Base-by-base conservation (phyloP, 2,888 invertebrate species). In the Caenorhabditis japonica region DNA sequence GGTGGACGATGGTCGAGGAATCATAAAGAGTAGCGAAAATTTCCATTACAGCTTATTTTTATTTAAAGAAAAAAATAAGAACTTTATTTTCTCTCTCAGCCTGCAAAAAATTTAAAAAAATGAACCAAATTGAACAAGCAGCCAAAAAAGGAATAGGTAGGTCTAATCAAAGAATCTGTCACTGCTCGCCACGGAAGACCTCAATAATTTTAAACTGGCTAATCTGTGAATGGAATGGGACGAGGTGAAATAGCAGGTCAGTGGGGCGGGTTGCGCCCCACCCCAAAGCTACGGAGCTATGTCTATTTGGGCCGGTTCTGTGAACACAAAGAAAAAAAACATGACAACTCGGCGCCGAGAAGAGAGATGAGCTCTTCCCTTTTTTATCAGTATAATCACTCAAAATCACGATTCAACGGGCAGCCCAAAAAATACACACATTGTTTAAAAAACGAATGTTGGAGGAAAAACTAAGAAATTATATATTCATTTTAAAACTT, bases 381-480 rank as follows among this genome's bases (percentile, higher is more conserved):
- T 39, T 15, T 25, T 49, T 41, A 71, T 71, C 71, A 71, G 59
- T 52, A 58, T 71, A 71, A 62, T 62, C 62, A 71, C 62, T 62
- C 46, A 12, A 46, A 58, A 71, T 71, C 71, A 71, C 71, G 71
- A 71, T 30, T 71, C 71, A 46, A 34, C 41, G 41, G 23, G 10
- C 23, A 39, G 30, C 33, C 39, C 44, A 53, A 69, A 60, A 69
- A 60, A 55, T 60, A 59, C 56, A 55, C 39, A 51, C 49, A 33
- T 52, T 36, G 41, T 44, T 58, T 44, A 21, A 13, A 23, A 21
- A 30, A 33, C 25, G 38, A 21, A 36, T 27, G 46, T 38, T 47
- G 36, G 13, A 17, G 10, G 30, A 38, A 39, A 46, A 21, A 56
- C 23, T 21, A 38, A 49, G 39, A 49, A 59, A 58, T 25, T 34